phyloP scores from a whole-genome alignment of 2,797 vertebrate species.

The Potorous gilbertii region DNA sequence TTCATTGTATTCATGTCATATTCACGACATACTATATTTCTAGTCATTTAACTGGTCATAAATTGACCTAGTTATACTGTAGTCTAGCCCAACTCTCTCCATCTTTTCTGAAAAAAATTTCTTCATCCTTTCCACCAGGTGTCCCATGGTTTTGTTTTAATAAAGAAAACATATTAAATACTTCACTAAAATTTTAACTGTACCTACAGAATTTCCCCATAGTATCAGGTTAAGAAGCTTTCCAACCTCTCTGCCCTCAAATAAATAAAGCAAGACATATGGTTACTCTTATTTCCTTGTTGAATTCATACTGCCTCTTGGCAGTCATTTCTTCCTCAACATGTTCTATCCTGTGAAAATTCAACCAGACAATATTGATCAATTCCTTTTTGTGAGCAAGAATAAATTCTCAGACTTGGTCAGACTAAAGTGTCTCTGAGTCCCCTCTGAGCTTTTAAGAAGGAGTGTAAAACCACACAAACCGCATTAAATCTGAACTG shows the following conservation, averaged over 20 bases:
- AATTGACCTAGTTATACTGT: background rate
- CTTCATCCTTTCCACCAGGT: background rate
- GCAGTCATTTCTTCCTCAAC: background rate
- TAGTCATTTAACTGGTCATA: background rate
- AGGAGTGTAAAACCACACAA: background rate
- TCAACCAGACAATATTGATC: background rate
- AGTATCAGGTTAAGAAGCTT: background rate
- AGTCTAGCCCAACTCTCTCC: background rate
- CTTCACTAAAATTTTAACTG: background rate
- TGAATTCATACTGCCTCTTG: background rate
- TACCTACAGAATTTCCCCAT: background rate
- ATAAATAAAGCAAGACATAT: background rate
- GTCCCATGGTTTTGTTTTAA: background rate
- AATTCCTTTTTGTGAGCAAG: background rate
- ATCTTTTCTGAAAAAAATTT: background rate
- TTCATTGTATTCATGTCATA: background rate
- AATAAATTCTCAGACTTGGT: background rate
- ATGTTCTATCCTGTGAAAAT: background rate
- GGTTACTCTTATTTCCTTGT: background rate
- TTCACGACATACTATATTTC: background rate
- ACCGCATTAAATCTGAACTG: background rate
- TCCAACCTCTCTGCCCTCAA: background rate
- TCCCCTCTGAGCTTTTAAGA: background rate
- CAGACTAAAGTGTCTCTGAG: background rate
- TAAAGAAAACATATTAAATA: background rate